Evolutionary conservation across 2,113 vertebrate genomes (phyloP), one percentile per base, ranked within the genome.

Genomic region (Chaetops frenatus): DNA sequence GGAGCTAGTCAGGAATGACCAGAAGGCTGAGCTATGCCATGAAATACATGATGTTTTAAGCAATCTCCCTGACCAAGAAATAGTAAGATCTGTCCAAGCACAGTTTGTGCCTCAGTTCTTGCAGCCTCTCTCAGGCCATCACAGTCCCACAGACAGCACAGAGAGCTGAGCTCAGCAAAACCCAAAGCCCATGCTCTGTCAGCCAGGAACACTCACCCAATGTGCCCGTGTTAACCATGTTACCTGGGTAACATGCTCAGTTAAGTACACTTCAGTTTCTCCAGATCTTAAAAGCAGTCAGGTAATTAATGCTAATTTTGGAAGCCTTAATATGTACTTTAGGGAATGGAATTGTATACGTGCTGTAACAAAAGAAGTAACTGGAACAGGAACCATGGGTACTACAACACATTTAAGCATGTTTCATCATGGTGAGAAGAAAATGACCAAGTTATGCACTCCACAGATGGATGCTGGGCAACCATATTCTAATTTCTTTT

Each of bases 71-170:
- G 18, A 40, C 9, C 28, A 51, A 19, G 12, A 74, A 65, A 20
- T 1, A 15, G 0, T 0, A 2, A 13, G 17, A 18, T 54, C 29
- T 71, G 23, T 19, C 50, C 71, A 44, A 57, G 5, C 36, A 27
- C 16, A 23, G 1, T 11, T 27, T 35, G n/a, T 54, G 76, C 42
- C 51, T 19, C 44, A 5, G n/a, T 4, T 85, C n/a, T 11, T 47
- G 21, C 22, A 61, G 65, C 42, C 31, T 38, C 31, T 35, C 53
- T 44, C 40, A 18, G 33, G 31, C 31, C 36, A 9, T 6, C 6
- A 1, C 0, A 2, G 35, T 6, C 21, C 31, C 33, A 16, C 0
- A 0, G 21, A 54, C 73, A 60, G 70, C 40, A 24, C 0, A 1
- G 45, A 38, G 28, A 51, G 53, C 15, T 3, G 13, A 40, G 51